Base-by-base conservation (phyloP, 2,888 invertebrate species). In the Conomelus anceps region DNA sequence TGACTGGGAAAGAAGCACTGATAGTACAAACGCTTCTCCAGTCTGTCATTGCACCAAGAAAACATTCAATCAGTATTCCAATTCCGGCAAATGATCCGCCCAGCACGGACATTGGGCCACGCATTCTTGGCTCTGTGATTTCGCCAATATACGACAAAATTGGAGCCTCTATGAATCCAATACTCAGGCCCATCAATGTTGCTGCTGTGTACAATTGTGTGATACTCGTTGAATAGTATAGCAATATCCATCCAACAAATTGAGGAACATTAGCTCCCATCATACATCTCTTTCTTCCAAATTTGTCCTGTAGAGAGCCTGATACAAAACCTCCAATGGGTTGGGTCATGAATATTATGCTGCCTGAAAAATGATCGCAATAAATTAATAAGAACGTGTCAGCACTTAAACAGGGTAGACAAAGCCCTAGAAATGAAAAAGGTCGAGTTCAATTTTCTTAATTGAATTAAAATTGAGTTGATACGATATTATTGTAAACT, bases 81-180 rank as follows among this genome's bases (percentile, higher is more conserved):
- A 96, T 93, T 89, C 96, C 96, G 91, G 97, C 95, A 91, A 96
- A 95, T 93, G 96, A 95, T 0, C 96, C 95, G 90, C 97, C 96
- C 23, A 96, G 95, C 3, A 97, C 96, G 0, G 89, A 84, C 26
- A 96, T 93, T 91, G 95, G 94, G 0, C 97, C 97, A 22, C 97
- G 95, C 84, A 97, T 94, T 92, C 96, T 95, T 0, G 97, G 97
- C 26, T 97, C 96, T 0, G 97, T 96, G 85, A 97, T 95, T 94
- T 97, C 97, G 1, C 97, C 97, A n/a, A 97, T 97, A 92, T 97
- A 97, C 0, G 97, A 97, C 91, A 97, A 93, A 29, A 97, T 97
- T 17, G 97, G 97, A 89, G 97, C 97, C 93, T 97, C 97, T 91
- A 97, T 94, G 17, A 97, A 93, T 88, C 97, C 97, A 88, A 97